Percentiles rank a stretch among this genome's conserved stretches.
phyloP scores from a whole-genome alignment of 1,140 invertebrate species.

The Bombus haemorrhoidalis region DNA sequence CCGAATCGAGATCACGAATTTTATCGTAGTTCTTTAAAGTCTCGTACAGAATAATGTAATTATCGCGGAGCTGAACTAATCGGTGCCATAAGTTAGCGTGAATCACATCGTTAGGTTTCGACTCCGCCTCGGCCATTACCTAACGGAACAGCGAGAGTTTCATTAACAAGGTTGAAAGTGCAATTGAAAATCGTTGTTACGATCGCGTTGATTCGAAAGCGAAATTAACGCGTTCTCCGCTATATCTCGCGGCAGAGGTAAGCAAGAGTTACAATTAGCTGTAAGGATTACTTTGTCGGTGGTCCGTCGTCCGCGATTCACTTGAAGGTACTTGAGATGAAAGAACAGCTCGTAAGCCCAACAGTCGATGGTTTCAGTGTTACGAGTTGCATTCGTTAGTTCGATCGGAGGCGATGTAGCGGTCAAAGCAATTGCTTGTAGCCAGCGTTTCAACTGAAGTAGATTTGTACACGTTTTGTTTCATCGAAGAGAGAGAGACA shows the following conservation, averaged over 20 bases:
- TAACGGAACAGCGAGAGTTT: background rate
- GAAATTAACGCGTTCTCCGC: conserved; percentile 1
- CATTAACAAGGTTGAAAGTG: conserved; percentile 27
- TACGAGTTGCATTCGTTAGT: conserved; percentile 70
- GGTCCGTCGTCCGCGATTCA: conserved; percentile 61
- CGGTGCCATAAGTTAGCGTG: conserved; percentile 74
- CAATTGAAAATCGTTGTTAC: conserved; percentile 10
- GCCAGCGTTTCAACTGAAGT: conserved; percentile 75
- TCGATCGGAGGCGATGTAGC: conserved; percentile 51
- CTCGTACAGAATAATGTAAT: conserved; percentile 77
- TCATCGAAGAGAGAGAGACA: too few relatives aligned
- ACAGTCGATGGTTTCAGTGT: conserved; percentile 75
- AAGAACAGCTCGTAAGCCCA: conserved; percentile 79
- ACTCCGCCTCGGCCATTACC: conserved; percentile 38
- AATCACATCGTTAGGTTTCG: conserved; percentile 69
- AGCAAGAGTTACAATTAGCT: conserved; percentile 2
- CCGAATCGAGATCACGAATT: conserved; percentile 40
- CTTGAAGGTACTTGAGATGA: conserved; percentile 74
- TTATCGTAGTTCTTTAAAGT: conserved; percentile 69
- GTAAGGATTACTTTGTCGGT: conserved; percentile 65
- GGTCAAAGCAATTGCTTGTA: conserved; percentile 66
- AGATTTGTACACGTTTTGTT: background rate
- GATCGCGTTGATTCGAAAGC: conserved; percentile 8
- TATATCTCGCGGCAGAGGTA: too few relatives aligned
- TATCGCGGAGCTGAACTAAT: conserved; percentile 74